Evolutionary conservation across 2,888 invertebrate species (phyloP), one percentile per base, ranked within the genome.

Genomic region (Sericinus montela): DNA sequence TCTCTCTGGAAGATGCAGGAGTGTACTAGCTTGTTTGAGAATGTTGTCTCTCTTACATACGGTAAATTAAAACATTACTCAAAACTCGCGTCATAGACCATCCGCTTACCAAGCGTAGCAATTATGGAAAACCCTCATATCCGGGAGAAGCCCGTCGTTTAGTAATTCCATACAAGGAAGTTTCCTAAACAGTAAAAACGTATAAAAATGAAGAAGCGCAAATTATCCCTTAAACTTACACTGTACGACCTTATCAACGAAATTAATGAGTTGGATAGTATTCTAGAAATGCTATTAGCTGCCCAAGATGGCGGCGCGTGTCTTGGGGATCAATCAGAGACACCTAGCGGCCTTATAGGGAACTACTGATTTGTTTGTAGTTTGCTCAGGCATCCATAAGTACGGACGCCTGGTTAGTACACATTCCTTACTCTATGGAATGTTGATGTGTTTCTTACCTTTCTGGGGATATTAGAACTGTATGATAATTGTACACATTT

Each of bases 261-360:
- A 35, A 6, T 9, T 9, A 41, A 32, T 14, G 30, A 19, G 13
- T n/a, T 23, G 0, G 13, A 19, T n/a, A 10, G 32, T 11, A 16
- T 32, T 42, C 3, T 7, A 7, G 16, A 32, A 42, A 42, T 42
- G 42, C 32, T 32, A 32, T 42, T 42, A 42, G 32, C 23, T 11
- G 39, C 39, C 13, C 13, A 32, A 42, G 32, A 42, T 23, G 42
- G 42, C 23, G 42, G 19, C 42, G 29, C 15, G 40, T 14, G 14
- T 16, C n/a, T 15, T 29, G 15, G n/a, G 19, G 32, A 32, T 32
- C 32, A 42, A 42, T 42, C 42, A 34, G 16, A 32, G 42, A 11
- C 42, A 42, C 13, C 42, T 42, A 19, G 42, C 19, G 42, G 13
- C 42, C 42, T 13, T 42, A 16, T 42, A 42, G 30, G 42, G 42